Base-by-base conservation (phyloP, 1,140 invertebrate species). In the Drosophila pruinosa region DNA sequence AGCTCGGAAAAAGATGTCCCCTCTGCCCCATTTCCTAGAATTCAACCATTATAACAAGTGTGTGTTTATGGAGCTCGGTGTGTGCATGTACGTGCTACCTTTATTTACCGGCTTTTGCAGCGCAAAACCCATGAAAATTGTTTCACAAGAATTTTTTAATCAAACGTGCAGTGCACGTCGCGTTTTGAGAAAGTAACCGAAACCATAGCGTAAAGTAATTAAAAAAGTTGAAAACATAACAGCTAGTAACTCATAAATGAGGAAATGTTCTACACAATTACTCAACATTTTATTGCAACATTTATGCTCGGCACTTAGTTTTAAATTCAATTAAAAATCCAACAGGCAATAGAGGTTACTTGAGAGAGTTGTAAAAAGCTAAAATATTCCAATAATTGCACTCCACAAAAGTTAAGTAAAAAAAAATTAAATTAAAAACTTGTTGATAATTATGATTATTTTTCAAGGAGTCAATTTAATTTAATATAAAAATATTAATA, bases 141-240 rank as follows among this genome's bases (percentile, higher is more conserved):
- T 86, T 75, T 81, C 54, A 63, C 73, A 85, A 81, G 81, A 85
- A 85, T 85, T 85, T 83, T 77, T 85, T 86, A 85, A 85, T 85
- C 80, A 85, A 64, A 77, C 77, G 41, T 63, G 53, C 64, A 28
- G 15, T 7, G 12, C 62, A 47, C 65, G 54, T 48, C 65, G 59
- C 45, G 50, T 74, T n/a, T 72, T 72, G 50, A 64, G 57, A 57
- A 50, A 72, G 47, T 45, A 52, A 31, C 34, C 41, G 26, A 47
- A 69, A 56, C 48, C 58, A 64, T 57, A 56, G 61, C 56, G 34
- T 57, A 62, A 85, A 67, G 76, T 73, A 85, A 85, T 80, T 85
- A 85, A 65, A 79, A 78, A 56, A 26, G 43, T 21, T 4, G 10
- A n/a, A 22, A 22, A 1, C 19, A 45, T 22, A 47, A n/a, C 10